Evolutionary conservation across 2,888 invertebrate species (phyloP).

Genomic region (Eledona agricola): DNA sequence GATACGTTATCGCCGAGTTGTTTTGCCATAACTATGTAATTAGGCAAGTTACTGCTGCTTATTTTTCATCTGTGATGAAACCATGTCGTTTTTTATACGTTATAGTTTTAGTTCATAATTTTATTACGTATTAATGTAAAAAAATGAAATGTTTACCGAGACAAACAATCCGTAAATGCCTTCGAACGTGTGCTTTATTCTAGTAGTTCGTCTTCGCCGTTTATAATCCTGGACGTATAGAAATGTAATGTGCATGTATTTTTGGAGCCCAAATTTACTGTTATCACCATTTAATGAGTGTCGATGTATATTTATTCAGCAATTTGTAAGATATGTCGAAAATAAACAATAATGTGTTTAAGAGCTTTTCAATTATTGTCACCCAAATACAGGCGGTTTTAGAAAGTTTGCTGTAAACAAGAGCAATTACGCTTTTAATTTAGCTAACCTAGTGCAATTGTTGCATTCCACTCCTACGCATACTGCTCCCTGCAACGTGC

Average conservation of each 20-base stretch:
- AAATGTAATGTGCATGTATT: slow-evolving; percentile 40
- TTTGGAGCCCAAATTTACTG: slow-evolving; percentile 43
- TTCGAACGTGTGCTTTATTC: slow-evolving; percentile 37
- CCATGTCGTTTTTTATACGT: slow-evolving; percentile 39
- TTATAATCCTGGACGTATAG: slow-evolving; percentile 17
- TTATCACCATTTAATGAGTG: slow-evolving; percentile 13
- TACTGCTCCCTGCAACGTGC: too few species aligned
- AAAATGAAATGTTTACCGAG: not conserved
- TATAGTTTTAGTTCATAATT: slow-evolving; percentile 31
- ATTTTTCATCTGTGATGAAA: slow-evolving; percentile 50
- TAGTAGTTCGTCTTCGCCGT: slow-evolving; percentile 16
- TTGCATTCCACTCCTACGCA: too few species aligned
- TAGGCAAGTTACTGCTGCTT: slow-evolving; percentile 46
- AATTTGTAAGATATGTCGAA: slow-evolving; percentile 43
- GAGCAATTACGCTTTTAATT: too few species aligned
- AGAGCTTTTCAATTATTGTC: not conserved
- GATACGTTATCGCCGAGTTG: slow-evolving; percentile 38
- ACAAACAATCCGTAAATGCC: slow-evolving; percentile 31
- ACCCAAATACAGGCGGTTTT: too few species aligned
- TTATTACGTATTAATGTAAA: slow-evolving; percentile 15
- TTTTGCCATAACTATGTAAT: slow-evolving; percentile 46
- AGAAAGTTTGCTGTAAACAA: too few species aligned
- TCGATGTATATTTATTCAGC: slow-evolving; percentile 41
- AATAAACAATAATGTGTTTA: slow-evolving; percentile 32
- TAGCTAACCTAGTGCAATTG: too few species aligned